A percentile compares a stretch with the other conserved stretches of the same genome.
phyloP scores from a whole-genome alignment of 1,140 invertebrate genomes.

The Bombus consobrinus region DNA sequence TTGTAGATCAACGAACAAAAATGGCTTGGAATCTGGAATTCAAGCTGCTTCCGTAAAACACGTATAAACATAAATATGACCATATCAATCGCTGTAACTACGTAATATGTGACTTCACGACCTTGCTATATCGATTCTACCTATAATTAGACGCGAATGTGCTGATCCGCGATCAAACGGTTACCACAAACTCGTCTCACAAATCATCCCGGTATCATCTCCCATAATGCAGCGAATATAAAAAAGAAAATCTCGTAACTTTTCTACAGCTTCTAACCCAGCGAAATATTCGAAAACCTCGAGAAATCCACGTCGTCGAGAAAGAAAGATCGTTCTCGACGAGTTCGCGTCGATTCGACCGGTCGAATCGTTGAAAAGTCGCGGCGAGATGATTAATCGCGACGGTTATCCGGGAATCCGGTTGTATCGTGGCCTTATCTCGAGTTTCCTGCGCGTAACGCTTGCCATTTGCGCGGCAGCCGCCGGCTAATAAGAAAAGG shows the following conservation, averaged over 20 bases:
- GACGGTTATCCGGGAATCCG: constrained; percentile 13
- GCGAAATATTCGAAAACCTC: background rate
- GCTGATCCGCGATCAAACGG: background rate
- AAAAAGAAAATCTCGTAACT: background rate
- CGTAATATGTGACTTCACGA: background rate
- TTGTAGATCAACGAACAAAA: background rate
- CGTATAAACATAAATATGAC: background rate
- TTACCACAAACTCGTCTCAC: background rate
- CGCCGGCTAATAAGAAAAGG: constrained; percentile 45
- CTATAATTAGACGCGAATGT: background rate
- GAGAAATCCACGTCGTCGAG: background rate
- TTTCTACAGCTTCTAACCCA: too few relatives aligned
- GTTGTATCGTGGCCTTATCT: constrained; percentile 39
- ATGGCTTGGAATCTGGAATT: too few relatives aligned
- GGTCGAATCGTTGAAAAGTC: constrained; percentile 25
- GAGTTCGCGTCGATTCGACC: background rate
- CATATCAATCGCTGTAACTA: too few relatives aligned
- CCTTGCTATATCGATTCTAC: background rate
- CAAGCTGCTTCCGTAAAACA: background rate
- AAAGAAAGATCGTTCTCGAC: background rate
- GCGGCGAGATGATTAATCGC: constrained; percentile 53
- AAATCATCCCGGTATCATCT: background rate
- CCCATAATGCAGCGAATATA: background rate
- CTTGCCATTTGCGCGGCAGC: constrained; percentile 33
- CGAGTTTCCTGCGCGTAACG: constrained; percentile 30